Base-by-base conservation (phyloP, 2,797 vertebrate genomes). In the Falco novaeseelandiae region DNA sequence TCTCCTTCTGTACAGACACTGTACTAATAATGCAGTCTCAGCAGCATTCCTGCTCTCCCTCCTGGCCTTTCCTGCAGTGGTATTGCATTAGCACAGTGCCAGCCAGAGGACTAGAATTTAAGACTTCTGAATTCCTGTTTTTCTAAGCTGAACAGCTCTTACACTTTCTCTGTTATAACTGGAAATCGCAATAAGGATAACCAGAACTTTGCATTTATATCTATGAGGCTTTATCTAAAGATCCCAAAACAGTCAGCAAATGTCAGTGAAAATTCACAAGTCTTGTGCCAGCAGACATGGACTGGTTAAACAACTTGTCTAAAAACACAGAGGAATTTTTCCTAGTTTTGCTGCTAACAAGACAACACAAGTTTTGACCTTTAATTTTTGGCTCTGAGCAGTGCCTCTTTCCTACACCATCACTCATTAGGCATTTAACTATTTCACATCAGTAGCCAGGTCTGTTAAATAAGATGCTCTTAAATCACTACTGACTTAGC, bases 301-400 rank as follows among this genome's bases (percentile, higher is more conserved):
- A n/a, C 42, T 76, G 51, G 72, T 88, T 88, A 95, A 94, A 61
- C 69, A 89, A 72, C 66, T 55, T 93, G 61, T 46, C 61, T 88
- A 78, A 93, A 92, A 95, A 81, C 51, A 83, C 61, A 48, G 57
- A 78, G 70, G 83, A 81, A n/a, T 76, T 88, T 95, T 81, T 55
- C 87, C 65, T 72, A 55, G 36, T 90, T 95, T 86, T 88, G 48
- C 82, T 91, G 83, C 83, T 95, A 88, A 84, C 76, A 93, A 86
- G 91, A 87, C 69, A 93, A 94, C 65, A 86, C 85, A 94, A 88
- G 73, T 54, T 95, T 81, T 69, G 72, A 90, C 93, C 87, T 94
- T 93, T 81, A 40, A 51, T 76, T 95, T 90, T 94, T 90, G 85
- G 87, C 77, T 83, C 32, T 84, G 54, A 86, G 83, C 38, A 59